Evolutionary conservation across 2,888 invertebrate species (phyloP).

Genomic region (Scotopteryx bipunctaria): DNA sequence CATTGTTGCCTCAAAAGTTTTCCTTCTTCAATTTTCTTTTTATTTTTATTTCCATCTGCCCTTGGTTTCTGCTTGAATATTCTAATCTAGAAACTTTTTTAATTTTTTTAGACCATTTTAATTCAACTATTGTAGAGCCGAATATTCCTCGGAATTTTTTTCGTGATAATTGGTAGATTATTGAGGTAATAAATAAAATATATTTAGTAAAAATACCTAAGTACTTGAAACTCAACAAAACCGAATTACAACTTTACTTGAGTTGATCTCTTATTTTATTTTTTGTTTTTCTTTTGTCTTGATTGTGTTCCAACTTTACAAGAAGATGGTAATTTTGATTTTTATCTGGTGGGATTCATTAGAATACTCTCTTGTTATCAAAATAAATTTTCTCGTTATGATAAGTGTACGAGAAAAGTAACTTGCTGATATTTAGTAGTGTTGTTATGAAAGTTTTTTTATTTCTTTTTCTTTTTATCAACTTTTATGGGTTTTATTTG

Average conservation of each 20-base stretch:
- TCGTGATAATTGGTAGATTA: too few species aligned
- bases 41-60: conserved; percentile 73
- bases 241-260: too few species aligned
- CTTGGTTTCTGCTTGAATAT: conserved; percentile 41
- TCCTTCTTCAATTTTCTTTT: conserved; percentile 59
- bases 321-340: conserved; percentile 56
- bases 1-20: conserved; percentile 72
- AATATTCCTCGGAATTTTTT: too few species aligned
- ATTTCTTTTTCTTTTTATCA: conserved; percentile 23
- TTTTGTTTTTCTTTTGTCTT: conserved; percentile 59
- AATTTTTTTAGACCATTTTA: not conserved
- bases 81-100: not conserved
- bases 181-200: too few species aligned
- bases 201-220: too few species aligned
- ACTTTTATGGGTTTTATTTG: conserved; percentile 20
- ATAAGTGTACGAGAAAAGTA: conserved; percentile 41
- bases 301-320: conserved; percentile 43
- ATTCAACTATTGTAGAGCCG: too few species aligned
- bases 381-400: conserved; percentile 46
- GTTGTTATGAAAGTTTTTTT: conserved; percentile 27
- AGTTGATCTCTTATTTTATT: conserved; percentile 73
- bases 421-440: conserved; percentile 30
- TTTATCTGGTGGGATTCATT: conserved; percentile 71
- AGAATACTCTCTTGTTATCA: conserved; percentile 67
- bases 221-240: too few species aligned